Percentiles rank a stretch among this genome's conserved stretches.
Evolutionary conservation across 2,797 vertebrate species (phyloP).

Genomic region (Coregonus ussuriensis): DNA sequence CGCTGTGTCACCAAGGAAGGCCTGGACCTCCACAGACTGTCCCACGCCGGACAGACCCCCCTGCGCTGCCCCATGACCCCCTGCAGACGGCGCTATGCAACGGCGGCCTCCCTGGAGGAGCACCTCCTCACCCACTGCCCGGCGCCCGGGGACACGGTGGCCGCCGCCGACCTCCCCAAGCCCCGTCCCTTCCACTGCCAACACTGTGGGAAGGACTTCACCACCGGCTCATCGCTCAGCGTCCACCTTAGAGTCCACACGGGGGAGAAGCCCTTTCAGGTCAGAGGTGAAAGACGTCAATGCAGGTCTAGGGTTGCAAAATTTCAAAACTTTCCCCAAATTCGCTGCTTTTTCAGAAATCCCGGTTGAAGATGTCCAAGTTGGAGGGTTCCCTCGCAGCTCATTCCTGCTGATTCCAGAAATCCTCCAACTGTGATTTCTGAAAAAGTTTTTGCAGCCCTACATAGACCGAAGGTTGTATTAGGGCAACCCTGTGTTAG

Average conservation of each 20-base stretch:
- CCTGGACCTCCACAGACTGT: slow-evolving; percentile 80
- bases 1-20: slow-evolving; percentile 82
- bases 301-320: not conserved
- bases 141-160: slow-evolving; percentile 29
- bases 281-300: slow-evolving; percentile 42
- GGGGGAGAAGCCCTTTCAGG: slow-evolving; percentile 81
- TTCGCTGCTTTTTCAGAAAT: not conserved
- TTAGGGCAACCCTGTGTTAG: too few relatives aligned
- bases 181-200: slow-evolving; percentile 71
- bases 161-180: not conserved
- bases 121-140: slow-evolving; percentile 77
- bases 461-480: too few relatives aligned
- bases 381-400: too few relatives aligned
- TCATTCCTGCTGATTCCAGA: not conserved
- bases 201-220: slow-evolving; percentile 78
- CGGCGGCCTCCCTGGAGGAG: slow-evolving; percentile 72
- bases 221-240: slow-evolving; percentile 79
- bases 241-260: slow-evolving; percentile 84
- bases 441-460: not conserved
- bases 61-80: slow-evolving; percentile 79
- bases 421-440: not conserved
- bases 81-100: slow-evolving; percentile 78
- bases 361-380: too few relatives aligned
- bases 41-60: slow-evolving; percentile 82
- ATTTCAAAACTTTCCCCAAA: too few relatives aligned